Evolutionary conservation across 1,140 invertebrate species (phyloP).

Genomic region (Saccostrea glomerata): DNA sequence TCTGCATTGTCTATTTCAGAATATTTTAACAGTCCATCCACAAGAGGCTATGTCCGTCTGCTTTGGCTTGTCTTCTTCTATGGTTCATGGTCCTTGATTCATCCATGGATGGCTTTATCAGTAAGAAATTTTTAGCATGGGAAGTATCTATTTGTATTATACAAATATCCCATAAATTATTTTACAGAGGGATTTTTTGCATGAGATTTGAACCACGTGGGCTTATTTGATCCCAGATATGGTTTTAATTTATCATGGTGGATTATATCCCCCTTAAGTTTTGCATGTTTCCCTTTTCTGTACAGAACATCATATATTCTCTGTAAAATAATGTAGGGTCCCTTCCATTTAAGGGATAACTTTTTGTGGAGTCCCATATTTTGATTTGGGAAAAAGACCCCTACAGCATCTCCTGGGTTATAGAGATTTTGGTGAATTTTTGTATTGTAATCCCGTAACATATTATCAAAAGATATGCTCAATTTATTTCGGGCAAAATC

Average conservation of each 20-base stretch:
- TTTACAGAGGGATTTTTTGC: not conserved
- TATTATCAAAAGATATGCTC: not conserved
- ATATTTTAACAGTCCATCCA: no score
- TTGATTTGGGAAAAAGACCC: no score
- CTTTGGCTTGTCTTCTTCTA: no score
- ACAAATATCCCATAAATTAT: not conserved
- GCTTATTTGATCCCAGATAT: constrained; percentile 21
- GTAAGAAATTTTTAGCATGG: not conserved
- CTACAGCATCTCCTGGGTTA: no score
- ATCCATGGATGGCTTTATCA: no score
- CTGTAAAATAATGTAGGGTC: constrained; percentile 1
- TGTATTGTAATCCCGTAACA: constrained; percentile 21
- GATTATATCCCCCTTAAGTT: not conserved
- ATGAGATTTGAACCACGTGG: not conserved
- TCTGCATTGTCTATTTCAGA: no score
- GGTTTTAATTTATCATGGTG: constrained; percentile 30
- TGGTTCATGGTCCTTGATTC: no score
- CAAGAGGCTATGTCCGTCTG: no score
- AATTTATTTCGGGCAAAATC: constrained; percentile 28
- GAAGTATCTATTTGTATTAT: not conserved
- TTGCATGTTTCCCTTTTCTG: not conserved
- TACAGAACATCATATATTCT: not conserved
- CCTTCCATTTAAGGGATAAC: not conserved
- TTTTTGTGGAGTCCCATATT: not conserved
- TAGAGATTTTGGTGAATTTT: no score